A percentile compares a stretch with the other conserved stretches of the same genome.
Evolutionary conservation across 2,113 vertebrate species (phyloP).

Genomic region (Brachyhypopomus occidentalis): DNA sequence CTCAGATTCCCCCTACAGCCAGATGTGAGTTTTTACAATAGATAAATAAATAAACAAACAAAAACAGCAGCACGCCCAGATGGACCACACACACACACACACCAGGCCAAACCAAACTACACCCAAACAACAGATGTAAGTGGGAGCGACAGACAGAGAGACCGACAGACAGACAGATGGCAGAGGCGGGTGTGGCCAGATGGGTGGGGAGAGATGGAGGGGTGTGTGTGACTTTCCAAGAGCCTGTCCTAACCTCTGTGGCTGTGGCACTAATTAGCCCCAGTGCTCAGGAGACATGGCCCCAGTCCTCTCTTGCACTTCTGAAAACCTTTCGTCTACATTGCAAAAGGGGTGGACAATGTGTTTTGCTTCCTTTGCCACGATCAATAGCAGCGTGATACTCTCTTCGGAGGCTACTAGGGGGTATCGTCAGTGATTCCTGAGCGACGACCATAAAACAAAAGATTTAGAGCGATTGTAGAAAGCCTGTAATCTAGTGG

Average conservation of each 20-base stretch:
- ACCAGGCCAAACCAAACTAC: neutral
- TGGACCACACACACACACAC: too few species aligned
- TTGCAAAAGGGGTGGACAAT: neutral
- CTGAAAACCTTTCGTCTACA: neutral
- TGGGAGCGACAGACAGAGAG: neutral
- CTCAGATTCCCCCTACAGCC: too few species aligned
- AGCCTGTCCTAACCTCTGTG: neutral
- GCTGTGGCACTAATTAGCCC: slow-evolving; percentile 12
- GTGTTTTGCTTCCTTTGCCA: too few species aligned
- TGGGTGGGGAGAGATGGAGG: neutral
- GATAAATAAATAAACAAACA: neutral
- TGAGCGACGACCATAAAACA: too few species aligned
- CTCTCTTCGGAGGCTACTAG: too few species aligned
- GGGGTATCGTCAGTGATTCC: too few species aligned
- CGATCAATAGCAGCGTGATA: too few species aligned
- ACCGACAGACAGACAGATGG: slow-evolving; percentile 16
- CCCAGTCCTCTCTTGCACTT: neutral
- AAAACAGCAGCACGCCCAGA: neutral
- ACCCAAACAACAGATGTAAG: slow-evolving; percentile 12
- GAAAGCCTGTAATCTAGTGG: too few species aligned
- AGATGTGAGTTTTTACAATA: too few species aligned
- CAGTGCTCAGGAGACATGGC: neutral
- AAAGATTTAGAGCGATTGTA: too few species aligned
- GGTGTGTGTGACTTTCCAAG: slow-evolving; percentile 30
- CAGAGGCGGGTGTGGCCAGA: slow-evolving; percentile 5